Base-by-base conservation (phyloP, 2,888 invertebrate species). In the Teleogryllus oceanicus region DNA sequence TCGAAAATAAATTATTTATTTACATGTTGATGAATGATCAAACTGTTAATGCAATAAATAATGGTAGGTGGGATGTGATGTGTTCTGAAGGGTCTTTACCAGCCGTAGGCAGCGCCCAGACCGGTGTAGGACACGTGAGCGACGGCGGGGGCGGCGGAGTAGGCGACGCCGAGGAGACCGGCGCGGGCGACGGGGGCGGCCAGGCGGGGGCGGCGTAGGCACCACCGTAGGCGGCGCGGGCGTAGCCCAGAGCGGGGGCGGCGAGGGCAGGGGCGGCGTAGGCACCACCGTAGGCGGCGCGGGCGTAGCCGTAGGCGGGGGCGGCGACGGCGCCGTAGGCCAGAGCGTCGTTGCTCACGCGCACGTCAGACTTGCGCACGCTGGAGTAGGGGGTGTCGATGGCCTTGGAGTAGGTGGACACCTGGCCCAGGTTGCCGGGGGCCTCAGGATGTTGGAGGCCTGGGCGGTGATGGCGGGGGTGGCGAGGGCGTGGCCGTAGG, bases 381-480 rank as follows among this genome's bases (percentile, higher is more conserved):
- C 92, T 92, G 78, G 92, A 92, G 89, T 90, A 93, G 12, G 93
- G 93, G 3, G 93, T 93, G 86, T 92, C 92, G 84, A 93, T 90
- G 82, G 92, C 90, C 86, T 93, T 93, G 21, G 91, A 89, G 87
- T 91, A 92, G 78, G 92, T 92, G 20, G 93, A 92, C 81, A 92
- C 89, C 82, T 87, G 87, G 82, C 92, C 92, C 83, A 93, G 88
- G 85, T 93, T 93, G 83, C 92, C 93, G 81, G 89, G 91, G 77
- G 90, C 82, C 92, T 88, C 83, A 91, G 86, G 83, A 83, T 83
- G 83, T 79, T 83, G 80, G 83, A 80, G 90, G 91, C 86, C 92
- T 92, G 81, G 90, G 89, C 74, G 90, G 89, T 84, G 82, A 91
- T 86, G 82, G 87, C 85, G 82, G 86, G 85, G 10, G 89, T 88